Evolutionary conservation across 2,888 invertebrate species (phyloP), one percentile per base, ranked within the genome.

Genomic region (Geotrupes spiniger): DNA sequence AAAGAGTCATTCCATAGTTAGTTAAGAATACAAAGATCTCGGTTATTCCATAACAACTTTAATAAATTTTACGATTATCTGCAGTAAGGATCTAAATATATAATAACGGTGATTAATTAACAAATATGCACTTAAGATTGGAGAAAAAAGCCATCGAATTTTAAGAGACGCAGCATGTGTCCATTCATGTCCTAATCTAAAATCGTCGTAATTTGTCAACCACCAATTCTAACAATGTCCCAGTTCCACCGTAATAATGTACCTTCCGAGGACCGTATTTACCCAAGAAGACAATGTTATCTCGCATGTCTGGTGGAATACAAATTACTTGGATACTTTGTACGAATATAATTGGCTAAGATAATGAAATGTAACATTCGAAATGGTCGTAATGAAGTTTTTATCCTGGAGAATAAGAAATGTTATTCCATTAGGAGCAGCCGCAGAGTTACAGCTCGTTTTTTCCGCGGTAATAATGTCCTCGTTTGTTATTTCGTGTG

Each of bases 211-310:
- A 21, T 21, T 21, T 21, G 3, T 21, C 21, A 21, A 21, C 21
- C 21, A 33, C 33, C 15, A 33, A 33, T 33, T 33, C 33, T 15
- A 33, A 33, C 33, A 33, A 33, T 10, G 15, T 14, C 42, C 52
- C 43, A 50, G 14, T 15, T 17, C 26, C 14, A 37, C 28, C 36
- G 37, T 44, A 44, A 36, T 27, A 29, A 31, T 31, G 17, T 12
- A 16, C 36, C 41, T 40, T n/a, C 31, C 28, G 41, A 31, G 47
- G 52, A 48, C 57, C 42, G 37, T 39, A 37, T 51, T 58, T 54
- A 54, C 52, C 39, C 31, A 31, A 40, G 54, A 55, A 61, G 57
- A 63, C 61, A 63, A 63, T 63, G 61, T 60, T 62, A 62, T 62
- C 62, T 57, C 39, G 33, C 21, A 37, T 39, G 27, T 21, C 40